phyloP scores from a whole-genome alignment of 1,140 invertebrate species.

The Drosophila nigrodunni region DNA sequence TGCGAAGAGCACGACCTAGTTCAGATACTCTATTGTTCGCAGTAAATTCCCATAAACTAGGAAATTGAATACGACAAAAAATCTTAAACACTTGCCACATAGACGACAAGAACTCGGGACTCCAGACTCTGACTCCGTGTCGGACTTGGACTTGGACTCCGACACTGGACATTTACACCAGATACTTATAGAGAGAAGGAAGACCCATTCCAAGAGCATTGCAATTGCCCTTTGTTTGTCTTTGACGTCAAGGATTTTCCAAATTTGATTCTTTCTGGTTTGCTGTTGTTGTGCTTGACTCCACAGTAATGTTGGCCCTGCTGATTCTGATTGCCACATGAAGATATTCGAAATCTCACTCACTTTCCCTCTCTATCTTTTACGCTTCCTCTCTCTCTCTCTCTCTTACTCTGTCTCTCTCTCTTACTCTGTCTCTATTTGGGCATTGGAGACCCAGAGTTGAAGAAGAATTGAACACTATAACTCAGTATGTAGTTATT shows the following conservation, averaged over 20 bases:
- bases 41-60: slow-evolving; percentile 52
- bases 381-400: too few relatives aligned
- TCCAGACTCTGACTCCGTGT: too few relatives aligned
- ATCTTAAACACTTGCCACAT: slow-evolving; percentile 70
- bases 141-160: neutral
- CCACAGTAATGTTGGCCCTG: slow-evolving; percentile 25
- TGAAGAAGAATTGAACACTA: slow-evolving; percentile 47
- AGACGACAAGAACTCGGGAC: neutral
- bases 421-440: too few relatives aligned
- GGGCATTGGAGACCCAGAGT: slow-evolving; percentile 35
- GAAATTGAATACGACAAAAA: slow-evolving; percentile 80
- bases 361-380: too few relatives aligned
- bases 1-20: slow-evolving; percentile 30
- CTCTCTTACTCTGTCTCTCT: too few relatives aligned
- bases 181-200: slow-evolving; percentile 15
- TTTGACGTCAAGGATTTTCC: slow-evolving; percentile 74
- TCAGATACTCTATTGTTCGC: slow-evolving; percentile 32
- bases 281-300: slow-evolving; percentile 19
- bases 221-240: slow-evolving; percentile 61
- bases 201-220: slow-evolving; percentile 32
- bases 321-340: slow-evolving; percentile 74
- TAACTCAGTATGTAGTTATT: slow-evolving; percentile 78
- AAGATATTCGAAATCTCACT: slow-evolving; percentile 74
- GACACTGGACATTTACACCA: slow-evolving; percentile 24
- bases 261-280: slow-evolving; percentile 72